Base-by-base conservation (phyloP, 1,140 invertebrate genomes). In the Brachionus asplanchnoidis region DNA sequence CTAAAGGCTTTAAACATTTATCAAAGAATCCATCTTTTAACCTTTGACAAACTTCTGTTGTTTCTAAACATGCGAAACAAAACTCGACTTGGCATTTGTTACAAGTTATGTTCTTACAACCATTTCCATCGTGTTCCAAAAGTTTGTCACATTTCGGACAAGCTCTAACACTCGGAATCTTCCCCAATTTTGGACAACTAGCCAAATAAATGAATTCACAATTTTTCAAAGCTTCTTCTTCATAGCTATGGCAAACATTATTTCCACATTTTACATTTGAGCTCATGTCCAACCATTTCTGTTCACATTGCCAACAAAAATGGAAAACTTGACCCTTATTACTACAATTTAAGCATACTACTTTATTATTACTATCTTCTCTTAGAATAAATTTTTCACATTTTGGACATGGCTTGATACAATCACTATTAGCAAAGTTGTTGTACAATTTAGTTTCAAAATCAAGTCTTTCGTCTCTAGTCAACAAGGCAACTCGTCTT, bases 21-120 rank as follows among this genome's bases (percentile, higher is more conserved):
- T 28, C 26, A 36, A 0, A 32, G 12, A 9, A n/a, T 8, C 66
- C 66, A n/a, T 28, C 3, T 70, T 70, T 40, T n/a, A 70, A 28
- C 6, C 9, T n/a, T 36, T 70, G 66, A 70, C 66, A 70, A 9
- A 32, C 11, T 8, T 12, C 14, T 11, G 66, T 70, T 36, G 23
- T 70, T 70, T 32, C 26, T 70, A 70, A 36, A 70, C 66, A 70
- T 12, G 66, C 66, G 40, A 70, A 70, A 28, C 66, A 70, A 70
- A 70, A 70, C 32, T 70, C 66, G 14, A 36, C 14, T n/a, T n/a
- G 32, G n/a, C 66, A 70, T 14, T 70, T 12, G 26, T n/a, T 28
- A 36, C 66, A 70, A 32, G 36, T 36, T 12, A 70, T 36, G 32
- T 70, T 70, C 28, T 70, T 70, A n/a, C 66, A 70, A n/a, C 66